Percentiles rank a stretch among this genome's conserved stretches.
These are phyloP conservation scores for Gymnocephalus cernua DNA, from an alignment of 2,113 vertebrate genomes.

Conservation along the genomic window DNA sequence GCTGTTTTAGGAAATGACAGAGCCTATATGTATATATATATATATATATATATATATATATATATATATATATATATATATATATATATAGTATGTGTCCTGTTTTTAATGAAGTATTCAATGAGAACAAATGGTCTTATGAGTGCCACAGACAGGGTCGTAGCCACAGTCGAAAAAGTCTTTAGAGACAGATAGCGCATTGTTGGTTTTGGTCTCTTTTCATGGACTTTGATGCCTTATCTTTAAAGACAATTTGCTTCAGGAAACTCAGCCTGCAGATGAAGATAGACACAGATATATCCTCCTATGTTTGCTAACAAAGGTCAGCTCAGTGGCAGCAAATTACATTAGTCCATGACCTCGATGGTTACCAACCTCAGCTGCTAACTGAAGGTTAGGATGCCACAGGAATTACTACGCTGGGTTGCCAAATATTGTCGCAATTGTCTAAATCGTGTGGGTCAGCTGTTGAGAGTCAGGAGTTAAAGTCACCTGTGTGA, in stretches of 20 bases:
- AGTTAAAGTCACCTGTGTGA: not conserved
- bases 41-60: too few species aligned
- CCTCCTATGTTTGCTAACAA: not conserved
- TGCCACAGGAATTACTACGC: not conserved
- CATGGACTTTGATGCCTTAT: not conserved
- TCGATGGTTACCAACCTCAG: conserved; percentile 1
- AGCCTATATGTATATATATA: too few species aligned
- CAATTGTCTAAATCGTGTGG: not conserved
- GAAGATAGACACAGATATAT: not conserved
- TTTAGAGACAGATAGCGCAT: not conserved
- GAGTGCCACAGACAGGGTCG: not conserved
- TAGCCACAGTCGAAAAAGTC: not conserved
- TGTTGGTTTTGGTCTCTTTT: not conserved
- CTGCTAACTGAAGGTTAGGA: not conserved
- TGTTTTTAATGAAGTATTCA: not conserved
- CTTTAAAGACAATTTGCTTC: not conserved
- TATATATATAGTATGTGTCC: too few species aligned
- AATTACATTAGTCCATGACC: conserved; percentile 24
- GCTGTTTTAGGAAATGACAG: not conserved
- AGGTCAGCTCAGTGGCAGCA: not conserved
- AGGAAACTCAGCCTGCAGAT: conserved; percentile 3
- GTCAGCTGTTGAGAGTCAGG: not conserved
- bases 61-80: too few species aligned
- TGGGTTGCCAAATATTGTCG: not conserved
- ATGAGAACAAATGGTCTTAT: not conserved